Base-by-base conservation (phyloP, 2,888 invertebrate species). In the Plebejus argus region DNA sequence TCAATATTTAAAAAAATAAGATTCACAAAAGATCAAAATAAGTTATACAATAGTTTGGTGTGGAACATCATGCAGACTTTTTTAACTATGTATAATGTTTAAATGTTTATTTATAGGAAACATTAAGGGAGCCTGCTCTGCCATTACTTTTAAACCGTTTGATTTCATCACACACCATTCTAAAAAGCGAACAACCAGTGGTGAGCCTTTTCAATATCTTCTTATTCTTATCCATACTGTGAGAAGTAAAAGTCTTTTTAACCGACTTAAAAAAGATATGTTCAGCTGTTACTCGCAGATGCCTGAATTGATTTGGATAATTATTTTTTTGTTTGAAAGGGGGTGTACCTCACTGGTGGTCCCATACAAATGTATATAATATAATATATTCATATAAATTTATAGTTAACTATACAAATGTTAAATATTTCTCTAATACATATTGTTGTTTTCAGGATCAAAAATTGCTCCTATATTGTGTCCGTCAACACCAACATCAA, bases 371-470 rank as follows among this genome's bases (percentile, higher is more conserved):
- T 49, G 0, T 49, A 15, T 49, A 49, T 49, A 39, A 39, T 39
- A 39, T 39, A 39, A 39, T 39, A 39, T 39, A 39, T 39, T 49
- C 0, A 49, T 49, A 49, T 3, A 49, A 49, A 49, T 56, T 56
- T 12, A 56, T 56, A 56, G 56, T 56, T 56, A 56, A 56, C 56
- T 56, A n/a, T 56, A 56, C n/a, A 18, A 56, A n/a, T 56, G 56
- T 56, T 56, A 56, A 56, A 56, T 56, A 56, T 56, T 56, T 56
- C 56, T 56, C 10, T 56, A n/a, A 56, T n/a, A n/a, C 56, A 56
- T 49, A 56, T 18, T 18, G n/a, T 56, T 56, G 49, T 49, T 56
- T 56, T 56, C 56, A 56, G 56, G 56, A 56, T 56, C 56, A 56
- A 56, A 56, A 18, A 56, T 56, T 56, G 18, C 56, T 56, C n/a